Base-by-base conservation (phyloP, 2,888 invertebrate genomes). In the Orchestes rusci region DNA sequence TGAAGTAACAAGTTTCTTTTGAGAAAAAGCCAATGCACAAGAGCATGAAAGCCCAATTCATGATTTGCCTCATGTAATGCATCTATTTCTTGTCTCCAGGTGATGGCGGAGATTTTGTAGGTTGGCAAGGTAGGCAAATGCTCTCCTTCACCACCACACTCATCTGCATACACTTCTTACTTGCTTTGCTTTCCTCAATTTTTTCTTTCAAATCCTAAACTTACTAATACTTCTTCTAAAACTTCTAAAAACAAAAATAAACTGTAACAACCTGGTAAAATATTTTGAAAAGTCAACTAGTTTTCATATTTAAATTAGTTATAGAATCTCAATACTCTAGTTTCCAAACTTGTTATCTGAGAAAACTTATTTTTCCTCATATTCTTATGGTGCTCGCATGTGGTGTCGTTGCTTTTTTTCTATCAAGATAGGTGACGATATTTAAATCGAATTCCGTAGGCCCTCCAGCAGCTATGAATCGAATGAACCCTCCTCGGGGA, bases 401-500 rank as follows among this genome's bases (percentile, higher is more conserved):
- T 59, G 62, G 61, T 65, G 63, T 65, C 60, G 52, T 58, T 59
- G 56, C 55, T 62, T 57, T 58, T 58, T 45, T 50, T 41, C 16
- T 45, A 39, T 31, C 38, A 20, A 8, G 5, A 4, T 12, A 13
- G 4, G 10, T 31, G 10, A 31, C 10, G 15, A 31, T 13, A 31
- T 31, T 31, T 12, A 13, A 31, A 13, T 12, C 23, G 23, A 23
- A 5, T 36, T 8, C 18, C 15, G 29, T 74, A 75, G 90, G 88
- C 58, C 86, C 85, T 59, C 81, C 84, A 41, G 85, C 85, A 51
- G 82, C 83, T 29, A 87, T 93, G 82, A 92, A 89, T 71, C 79
- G 94, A 64, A 94, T 95, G 93, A 91, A 92, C 71, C 93, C 93
- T 54, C 93, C 90, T 50, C 77, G 89, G 56, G 84, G 83, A 50